Conservation (phyloP, 1,140 invertebrate species). For the Saccostrea cuccullata region DNA sequence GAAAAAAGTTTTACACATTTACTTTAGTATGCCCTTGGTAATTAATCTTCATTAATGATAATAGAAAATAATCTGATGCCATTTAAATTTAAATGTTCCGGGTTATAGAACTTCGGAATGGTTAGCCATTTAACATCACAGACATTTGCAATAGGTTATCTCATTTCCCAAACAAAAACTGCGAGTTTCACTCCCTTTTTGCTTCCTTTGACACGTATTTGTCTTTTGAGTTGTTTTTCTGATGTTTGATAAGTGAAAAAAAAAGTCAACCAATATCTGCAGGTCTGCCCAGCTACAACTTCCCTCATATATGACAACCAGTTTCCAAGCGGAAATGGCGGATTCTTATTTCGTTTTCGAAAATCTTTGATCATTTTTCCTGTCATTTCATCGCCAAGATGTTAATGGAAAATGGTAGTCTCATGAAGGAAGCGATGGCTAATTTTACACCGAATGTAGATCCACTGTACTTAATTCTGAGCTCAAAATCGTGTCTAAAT, state of each 20-base stretch:
- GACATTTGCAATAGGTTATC: background rate
- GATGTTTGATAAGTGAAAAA: background rate
- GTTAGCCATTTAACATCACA: background rate
- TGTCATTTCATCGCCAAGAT: slow-evolving; percentile 19
- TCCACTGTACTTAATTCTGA: background rate
- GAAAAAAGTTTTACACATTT: too few relatives aligned
- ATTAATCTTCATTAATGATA: too few relatives aligned
- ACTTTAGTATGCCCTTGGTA: too few relatives aligned
- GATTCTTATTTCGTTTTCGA: slow-evolving; percentile 33
- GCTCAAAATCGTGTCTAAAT: slow-evolving; percentile 3
- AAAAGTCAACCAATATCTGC: background rate
- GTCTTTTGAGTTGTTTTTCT: background rate
- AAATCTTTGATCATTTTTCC: slow-evolving; percentile 31
- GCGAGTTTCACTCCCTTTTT: background rate
- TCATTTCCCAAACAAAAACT: background rate
- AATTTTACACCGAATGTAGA: slow-evolving; percentile 9
- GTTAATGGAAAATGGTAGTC: slow-evolving; percentile 35
- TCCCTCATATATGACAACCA: slow-evolving; percentile 27
- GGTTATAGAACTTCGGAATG: too few relatives aligned
- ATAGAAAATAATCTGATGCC: too few relatives aligned
- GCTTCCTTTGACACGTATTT: background rate
- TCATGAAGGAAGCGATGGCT: background rate
- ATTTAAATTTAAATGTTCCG: too few relatives aligned
- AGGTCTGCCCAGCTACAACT: background rate
- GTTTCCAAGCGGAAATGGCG: slow-evolving; percentile 19